Evolutionary conservation across 2,888 invertebrate genomes (phyloP).

Genomic region (Buathra laborator): DNA sequence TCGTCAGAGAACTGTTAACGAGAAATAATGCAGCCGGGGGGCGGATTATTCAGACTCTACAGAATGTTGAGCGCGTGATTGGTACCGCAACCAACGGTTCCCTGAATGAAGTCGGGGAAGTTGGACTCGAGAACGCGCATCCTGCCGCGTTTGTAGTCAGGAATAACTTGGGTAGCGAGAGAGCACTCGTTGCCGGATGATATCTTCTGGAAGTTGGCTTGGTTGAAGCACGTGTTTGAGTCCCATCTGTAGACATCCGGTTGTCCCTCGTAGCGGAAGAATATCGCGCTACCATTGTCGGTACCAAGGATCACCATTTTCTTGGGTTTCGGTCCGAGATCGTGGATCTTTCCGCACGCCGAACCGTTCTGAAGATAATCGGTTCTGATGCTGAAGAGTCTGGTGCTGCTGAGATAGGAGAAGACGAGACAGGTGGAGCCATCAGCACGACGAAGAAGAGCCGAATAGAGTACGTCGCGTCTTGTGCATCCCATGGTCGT

Average conservation of each 20-base stretch:
- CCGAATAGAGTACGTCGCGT: conserved; percentile 89
- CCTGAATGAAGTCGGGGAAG: conserved; percentile 88
- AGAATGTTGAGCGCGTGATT: conserved; percentile 86
- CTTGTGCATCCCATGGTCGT: conserved; percentile 86
- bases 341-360: conserved; percentile 86
- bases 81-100: conserved; percentile 88
- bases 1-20: neutral
- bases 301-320: conserved; percentile 88
- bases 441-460: conserved; percentile 87
- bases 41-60: conserved; percentile 55
- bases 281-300: conserved; percentile 87
- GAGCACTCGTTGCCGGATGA: conserved; percentile 86
- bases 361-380: conserved; percentile 88
- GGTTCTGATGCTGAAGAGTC: conserved; percentile 89
- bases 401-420: conserved; percentile 88
- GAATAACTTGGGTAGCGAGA: conserved; percentile 87
- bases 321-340: conserved; percentile 87
- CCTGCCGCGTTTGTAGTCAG: conserved; percentile 87
- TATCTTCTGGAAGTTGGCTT: conserved; percentile 86
- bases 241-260: conserved; percentile 88
- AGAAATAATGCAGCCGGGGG: conserved; percentile 3
- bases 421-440: conserved; percentile 88
- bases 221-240: conserved; percentile 84
- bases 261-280: conserved; percentile 88
- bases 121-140: conserved; percentile 89